phyloP scores from a whole-genome alignment of 2,888 invertebrate species.

The Oxytorus armatus region DNA sequence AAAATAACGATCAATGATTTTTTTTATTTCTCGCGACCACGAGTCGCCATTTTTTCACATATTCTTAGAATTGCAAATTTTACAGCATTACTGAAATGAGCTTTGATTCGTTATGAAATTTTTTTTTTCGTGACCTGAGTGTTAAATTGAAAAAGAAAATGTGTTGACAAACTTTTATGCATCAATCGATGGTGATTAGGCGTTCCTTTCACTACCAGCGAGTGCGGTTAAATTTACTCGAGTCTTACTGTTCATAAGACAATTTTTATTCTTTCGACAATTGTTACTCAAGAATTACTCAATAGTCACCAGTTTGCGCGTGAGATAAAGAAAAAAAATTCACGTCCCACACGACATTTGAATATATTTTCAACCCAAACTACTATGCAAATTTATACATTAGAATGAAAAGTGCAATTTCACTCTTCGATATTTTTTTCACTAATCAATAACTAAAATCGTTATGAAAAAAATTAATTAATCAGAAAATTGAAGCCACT shows the following conservation, averaged over 20 bases:
- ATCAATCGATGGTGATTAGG: neutral
- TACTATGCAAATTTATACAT: constrained; percentile 11
- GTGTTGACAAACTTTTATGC: neutral
- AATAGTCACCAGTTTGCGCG: constrained; percentile 7
- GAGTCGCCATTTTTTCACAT: neutral
- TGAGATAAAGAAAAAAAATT: constrained; percentile 14
- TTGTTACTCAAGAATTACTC: constrained; percentile 38
- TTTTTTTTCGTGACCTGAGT: neutral
- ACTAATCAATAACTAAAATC: too few species aligned
- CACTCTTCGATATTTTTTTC: too few species aligned
- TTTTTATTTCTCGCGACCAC: constrained; percentile 1
- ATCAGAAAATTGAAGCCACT: too few species aligned
- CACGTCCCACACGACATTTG: constrained; percentile 13
- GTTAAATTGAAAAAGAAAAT: neutral
- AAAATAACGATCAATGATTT: neutral
- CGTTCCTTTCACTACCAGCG: neutral
- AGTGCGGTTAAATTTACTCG: neutral
- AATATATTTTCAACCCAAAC: neutral
- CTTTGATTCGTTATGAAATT: too few species aligned
- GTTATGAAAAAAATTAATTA: too few species aligned
- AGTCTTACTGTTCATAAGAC: neutral
- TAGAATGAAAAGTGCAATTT: neutral
- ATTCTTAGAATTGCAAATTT: neutral
- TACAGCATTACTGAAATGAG: neutral
- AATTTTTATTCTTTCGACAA: constrained; percentile 18